Conservation (phyloP, 1,140 invertebrate species). For the Pantala flavescens region DNA sequence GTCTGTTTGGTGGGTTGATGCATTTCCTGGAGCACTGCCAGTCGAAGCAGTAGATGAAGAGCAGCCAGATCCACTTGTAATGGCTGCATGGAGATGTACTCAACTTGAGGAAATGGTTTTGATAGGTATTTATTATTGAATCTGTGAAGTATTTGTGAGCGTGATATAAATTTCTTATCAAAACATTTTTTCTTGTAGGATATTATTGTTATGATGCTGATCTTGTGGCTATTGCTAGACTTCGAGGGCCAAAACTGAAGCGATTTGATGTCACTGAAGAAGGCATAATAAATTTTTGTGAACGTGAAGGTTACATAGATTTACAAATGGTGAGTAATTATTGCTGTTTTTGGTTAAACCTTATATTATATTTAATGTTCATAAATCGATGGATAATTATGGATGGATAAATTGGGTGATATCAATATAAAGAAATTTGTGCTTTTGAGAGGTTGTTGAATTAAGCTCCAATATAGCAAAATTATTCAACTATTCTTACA, state of each 20-base stretch:
- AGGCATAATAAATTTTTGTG: constrained; percentile 30
- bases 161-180: neutral
- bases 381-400: too few relatives aligned
- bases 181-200: constrained; percentile 36
- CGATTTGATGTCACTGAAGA: constrained; percentile 50
- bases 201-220: constrained; percentile 52
- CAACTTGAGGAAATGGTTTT: constrained; percentile 55
- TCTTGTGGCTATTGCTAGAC: constrained; percentile 54
- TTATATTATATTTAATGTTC: too few relatives aligned
- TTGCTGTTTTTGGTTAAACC: neutral
- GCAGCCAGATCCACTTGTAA: constrained; percentile 57
- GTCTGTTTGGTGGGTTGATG: constrained; percentile 62
- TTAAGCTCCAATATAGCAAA: too few relatives aligned
- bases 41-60: constrained; percentile 21
- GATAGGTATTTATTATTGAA: constrained; percentile 36
- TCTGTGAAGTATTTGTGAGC: neutral
- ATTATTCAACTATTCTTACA: too few relatives aligned
- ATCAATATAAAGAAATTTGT: too few relatives aligned
- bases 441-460: too few relatives aligned
- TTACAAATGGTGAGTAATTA: neutral
- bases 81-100: constrained; percentile 63
- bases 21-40: constrained; percentile 29
- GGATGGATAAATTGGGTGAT: too few relatives aligned
- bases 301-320: neutral
- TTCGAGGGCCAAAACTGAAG: constrained; percentile 48